A percentile compares a stretch with the other conserved stretches of the same genome.
phyloP scores from a whole-genome alignment of 2,888 invertebrate genomes.

The Amblyjoppa fuscipennis region DNA sequence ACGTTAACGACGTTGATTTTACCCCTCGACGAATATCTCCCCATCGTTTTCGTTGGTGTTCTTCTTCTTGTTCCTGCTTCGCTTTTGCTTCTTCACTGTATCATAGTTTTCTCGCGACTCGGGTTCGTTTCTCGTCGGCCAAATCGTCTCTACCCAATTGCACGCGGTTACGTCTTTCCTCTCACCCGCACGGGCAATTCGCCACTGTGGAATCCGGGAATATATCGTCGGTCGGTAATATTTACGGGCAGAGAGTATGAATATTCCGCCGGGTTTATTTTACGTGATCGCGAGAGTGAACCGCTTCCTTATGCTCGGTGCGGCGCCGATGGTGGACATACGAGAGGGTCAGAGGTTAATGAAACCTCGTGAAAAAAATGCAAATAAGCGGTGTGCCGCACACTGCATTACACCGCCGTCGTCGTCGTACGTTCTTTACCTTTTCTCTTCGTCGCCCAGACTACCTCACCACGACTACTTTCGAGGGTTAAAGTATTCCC shows the following conservation, averaged over 20 bases:
- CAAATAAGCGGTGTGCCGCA: slow-evolving; percentile 75
- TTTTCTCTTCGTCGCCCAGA: background rate
- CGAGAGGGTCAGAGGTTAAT: slow-evolving; percentile 82
- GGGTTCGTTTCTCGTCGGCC: slow-evolving; percentile 28
- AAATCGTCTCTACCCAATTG: slow-evolving; percentile 58
- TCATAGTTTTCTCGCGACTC: slow-evolving; percentile 31
- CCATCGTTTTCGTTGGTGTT: background rate
- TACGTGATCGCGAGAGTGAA: slow-evolving; percentile 75
- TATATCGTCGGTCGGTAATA: slow-evolving; percentile 77
- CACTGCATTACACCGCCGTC: slow-evolving; percentile 43
- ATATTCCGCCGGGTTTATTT: slow-evolving; percentile 81
- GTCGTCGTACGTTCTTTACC: slow-evolving; percentile 35
- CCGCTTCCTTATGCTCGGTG: slow-evolving; percentile 77
- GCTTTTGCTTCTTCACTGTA: slow-evolving; percentile 3
- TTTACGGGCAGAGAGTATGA: slow-evolving; percentile 78
- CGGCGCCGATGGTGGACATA: slow-evolving; percentile 63
- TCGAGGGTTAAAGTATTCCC: slow-evolving; percentile 73
- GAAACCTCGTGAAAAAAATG: slow-evolving; percentile 82
- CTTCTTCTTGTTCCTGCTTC: background rate
- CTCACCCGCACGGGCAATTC: slow-evolving; percentile 47
- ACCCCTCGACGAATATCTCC: slow-evolving; percentile 59
- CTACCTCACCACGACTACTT: slow-evolving; percentile 49
- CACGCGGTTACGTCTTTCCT: background rate
- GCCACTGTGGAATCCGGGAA: slow-evolving; percentile 74
- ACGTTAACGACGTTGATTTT: slow-evolving; percentile 69